Evolutionary conservation across 2,888 invertebrate genomes (phyloP).

Genomic region (Lasioglossum marginatum): DNA sequence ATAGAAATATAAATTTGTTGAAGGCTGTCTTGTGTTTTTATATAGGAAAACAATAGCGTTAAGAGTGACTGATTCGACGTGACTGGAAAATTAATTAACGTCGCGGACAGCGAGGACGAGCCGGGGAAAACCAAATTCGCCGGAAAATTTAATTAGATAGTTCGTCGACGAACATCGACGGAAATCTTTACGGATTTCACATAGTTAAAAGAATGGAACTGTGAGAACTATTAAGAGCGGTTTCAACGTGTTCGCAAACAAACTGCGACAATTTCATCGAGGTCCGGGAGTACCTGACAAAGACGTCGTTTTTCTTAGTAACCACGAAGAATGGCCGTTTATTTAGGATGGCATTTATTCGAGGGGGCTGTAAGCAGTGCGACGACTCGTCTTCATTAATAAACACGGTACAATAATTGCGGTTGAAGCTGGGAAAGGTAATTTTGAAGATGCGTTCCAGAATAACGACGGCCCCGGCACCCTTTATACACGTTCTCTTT

Average conservation of each 20-base stretch:
- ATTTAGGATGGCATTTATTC: constrained; percentile 10
- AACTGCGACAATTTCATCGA: background rate
- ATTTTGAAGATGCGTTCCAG: background rate
- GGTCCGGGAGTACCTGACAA: background rate
- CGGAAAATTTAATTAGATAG: background rate
- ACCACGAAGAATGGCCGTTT: background rate
- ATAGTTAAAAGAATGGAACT: background rate
- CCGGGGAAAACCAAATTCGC: background rate
- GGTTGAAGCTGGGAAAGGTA: background rate
- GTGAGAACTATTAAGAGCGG: too few relatives aligned
- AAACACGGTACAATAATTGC: constrained; percentile 25
- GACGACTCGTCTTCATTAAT: constrained; percentile 24
- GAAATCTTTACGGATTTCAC: background rate
- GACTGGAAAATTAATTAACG: constrained; percentile 21
- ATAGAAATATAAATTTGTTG: background rate
- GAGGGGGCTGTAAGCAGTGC: too few relatives aligned
- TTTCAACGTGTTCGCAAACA: too few relatives aligned
- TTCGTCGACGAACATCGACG: too few relatives aligned
- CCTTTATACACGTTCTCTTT: background rate
- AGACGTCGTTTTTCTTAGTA: background rate
- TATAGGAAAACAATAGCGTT: background rate
- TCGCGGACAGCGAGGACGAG: background rate
- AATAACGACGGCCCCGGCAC: background rate
- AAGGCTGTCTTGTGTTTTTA: too few relatives aligned
- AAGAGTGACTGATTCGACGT: background rate